Evolutionary conservation across 1,140 invertebrate genomes (phyloP), one percentile per base, ranked within the genome.

Genomic region (Camponotus vicinus): DNA sequence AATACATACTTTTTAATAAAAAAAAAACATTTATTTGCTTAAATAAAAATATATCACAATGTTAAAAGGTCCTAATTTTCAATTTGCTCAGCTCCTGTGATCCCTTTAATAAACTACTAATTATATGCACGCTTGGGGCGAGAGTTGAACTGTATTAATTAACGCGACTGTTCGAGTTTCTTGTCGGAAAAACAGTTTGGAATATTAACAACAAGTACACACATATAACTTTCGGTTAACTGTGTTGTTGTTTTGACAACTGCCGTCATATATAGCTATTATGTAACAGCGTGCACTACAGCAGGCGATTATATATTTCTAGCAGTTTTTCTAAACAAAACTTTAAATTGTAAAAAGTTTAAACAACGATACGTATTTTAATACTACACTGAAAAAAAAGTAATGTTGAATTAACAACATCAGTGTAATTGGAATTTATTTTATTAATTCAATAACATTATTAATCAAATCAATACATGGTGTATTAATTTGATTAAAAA

Each of bases 91-190:
- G 4, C 0, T 52, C 15, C 13, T 15, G 5, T 52, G 7, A 49
- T 49, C 13, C 45, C 13, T 49, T 67, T 67, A 27, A 69, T 21
- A 27, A 69, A 45, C 6, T 1, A 45, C 15, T 7, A 45, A 21
- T 27, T 45, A 71, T 32, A 15, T 8, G 11, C 13, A 52, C 49
- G 49, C 27, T 37, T 73, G 45, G 27, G 18, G 32, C 15, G 49
- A 52, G 1, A 73, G 9, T 1, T n/a, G 34, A 73, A 49, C 40
- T 69, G 37, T n/a, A 52, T 18, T 52, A 69, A 69, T 69, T 69
- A 32, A 69, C 40, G 5, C 40, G 21, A 49, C 15, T 52, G 49
- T 18, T 69, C n/a, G 1, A 69, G 18, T 3, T 45, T 69, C 49
- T 69, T 45, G 21, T 42, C 15, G 9, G 4, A 27, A 27, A 49